Evolutionary conservation across 2,113 vertebrate species (phyloP), one percentile per base, ranked within the genome.

Genomic region (Anolis carolinensis): DNA sequence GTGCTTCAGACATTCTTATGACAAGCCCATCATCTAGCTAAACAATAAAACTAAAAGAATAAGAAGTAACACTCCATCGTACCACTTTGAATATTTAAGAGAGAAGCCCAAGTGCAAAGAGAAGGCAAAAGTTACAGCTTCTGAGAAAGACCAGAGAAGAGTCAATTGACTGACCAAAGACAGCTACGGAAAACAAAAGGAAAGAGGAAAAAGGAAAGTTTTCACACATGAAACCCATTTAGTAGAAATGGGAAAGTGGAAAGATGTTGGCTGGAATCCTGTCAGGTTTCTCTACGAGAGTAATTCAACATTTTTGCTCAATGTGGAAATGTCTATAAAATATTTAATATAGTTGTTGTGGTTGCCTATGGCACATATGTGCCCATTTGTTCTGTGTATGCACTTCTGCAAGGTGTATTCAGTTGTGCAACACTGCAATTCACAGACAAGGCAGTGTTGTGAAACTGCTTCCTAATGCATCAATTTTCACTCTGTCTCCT

Each of bases 141-240:
- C 7, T 82, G 85, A 88, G 93, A 67, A 92, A 91, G 89, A 72
- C 73, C 87, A 85, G 85, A 90, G 91, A 94, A 90, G 87, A 89
- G 82, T 87, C 90, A 92, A 84, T 89, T 83, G 89, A 92, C 20
- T 88, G 82, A 84, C 73, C 91, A 93, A 83, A 94, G 90, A 59
- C 89, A 90, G 90, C 92, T 92, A 93, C 0, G 88, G 91, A 88
- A 91, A 93, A 81, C 71, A 93, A 90, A 94, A 89, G 63, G 90
- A 91, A 20, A 79, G 90, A 89, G 91, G 89, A 77, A 86, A 88
- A 36, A 11, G 0, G 81, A 92, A 65, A 88, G 77, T 90, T 92
- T 92, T 92, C 85, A 92, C 32, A 23, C 32, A 78, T 1, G 23
- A 72, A 77, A 27, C 27, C 44, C 83, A 84, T 74, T 89, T 86